phyloP scores from a whole-genome alignment of 2,888 invertebrate species.

The Lypha dubia region DNA sequence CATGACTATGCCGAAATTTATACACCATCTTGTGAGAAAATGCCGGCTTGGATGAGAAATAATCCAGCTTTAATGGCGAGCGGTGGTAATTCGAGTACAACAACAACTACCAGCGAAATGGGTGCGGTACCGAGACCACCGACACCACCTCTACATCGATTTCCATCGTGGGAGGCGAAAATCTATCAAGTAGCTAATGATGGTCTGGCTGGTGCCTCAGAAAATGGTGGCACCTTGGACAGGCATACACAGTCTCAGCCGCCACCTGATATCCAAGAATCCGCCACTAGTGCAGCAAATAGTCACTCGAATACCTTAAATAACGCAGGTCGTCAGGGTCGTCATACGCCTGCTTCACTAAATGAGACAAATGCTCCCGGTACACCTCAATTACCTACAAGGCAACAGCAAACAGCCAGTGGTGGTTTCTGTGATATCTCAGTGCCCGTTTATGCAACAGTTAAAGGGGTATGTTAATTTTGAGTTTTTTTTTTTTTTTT shows the following conservation, averaged over 20 bases:
- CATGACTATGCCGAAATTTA: constrained; percentile 98
- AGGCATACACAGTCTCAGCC: constrained; percentile 66
- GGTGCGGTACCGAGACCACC: constrained; percentile 87
- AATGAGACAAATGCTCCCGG: constrained; percentile 73
- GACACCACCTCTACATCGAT: constrained; percentile 95
- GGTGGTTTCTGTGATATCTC: constrained; percentile 95
- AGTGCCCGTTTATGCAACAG: constrained; percentile 97
- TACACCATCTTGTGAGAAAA: constrained; percentile 92
- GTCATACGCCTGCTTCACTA: constrained; percentile 71
- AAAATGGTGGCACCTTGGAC: constrained; percentile 74
- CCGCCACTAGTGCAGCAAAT: constrained; percentile 72
- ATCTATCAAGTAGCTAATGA: constrained; percentile 93
- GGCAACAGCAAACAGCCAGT: constrained; percentile 84
- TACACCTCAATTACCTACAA: constrained; percentile 82
- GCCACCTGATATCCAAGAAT: constrained; percentile 74
- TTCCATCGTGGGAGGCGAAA: constrained; percentile 97
- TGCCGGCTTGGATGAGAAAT: constrained; percentile 85
- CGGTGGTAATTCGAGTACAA: constrained; percentile 85
- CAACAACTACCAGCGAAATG: constrained; percentile 81
- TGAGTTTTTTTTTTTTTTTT: too few relatives aligned
- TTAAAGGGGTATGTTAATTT: constrained; percentile 89
- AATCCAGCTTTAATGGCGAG: constrained; percentile 83
- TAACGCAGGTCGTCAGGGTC: constrained; percentile 74
- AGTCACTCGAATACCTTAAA: constrained; percentile 76
- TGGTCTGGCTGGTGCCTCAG: constrained; percentile 84